Base-by-base conservation (phyloP, 1,140 invertebrate genomes). In the Atta colombica region DNA sequence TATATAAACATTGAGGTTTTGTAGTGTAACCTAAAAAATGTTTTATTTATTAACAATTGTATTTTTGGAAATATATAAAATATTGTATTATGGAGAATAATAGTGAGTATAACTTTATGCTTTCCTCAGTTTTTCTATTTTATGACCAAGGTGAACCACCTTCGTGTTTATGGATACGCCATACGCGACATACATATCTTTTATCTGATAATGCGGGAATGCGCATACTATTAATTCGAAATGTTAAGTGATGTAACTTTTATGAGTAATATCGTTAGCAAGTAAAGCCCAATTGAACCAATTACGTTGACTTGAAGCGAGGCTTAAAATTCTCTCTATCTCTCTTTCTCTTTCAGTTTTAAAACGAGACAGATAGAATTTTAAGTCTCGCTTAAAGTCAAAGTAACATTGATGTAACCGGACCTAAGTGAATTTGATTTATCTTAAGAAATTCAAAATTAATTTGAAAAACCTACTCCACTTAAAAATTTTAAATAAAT, bases 71-170 rank as follows among this genome's bases (percentile, higher is more conserved):
- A 45, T 39, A 58, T 35, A 58, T 45, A 0, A 51, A 51, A 16
- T 61, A 61, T 63, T 61, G 16, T 53, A 25, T 25, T 49, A 45
- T 63, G 31, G 3, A 53, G 21, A 16, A 5, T 45, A 55, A 63
- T 39, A 55, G 0, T 7, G 5, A 45, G 0, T 69, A 69, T 6
- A 39, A 39, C 8, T 28, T 8, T 69, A 4, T 25, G 45, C 53
- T 85, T 77, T 85, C 5, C 60, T 25, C 45, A 6, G 28, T 63
- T 86, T 61, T 21, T 31, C 3, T 45, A 39, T 35, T 60, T 21
- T n/a, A 4, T 3, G 21, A 16, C 4, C 88, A 85, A 89, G 80
- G 74, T 49, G 74, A 89, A 74, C 74, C 6, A 68, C 66, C 77
- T 89, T 87, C 72, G 60, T 77, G 63, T 21, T 55, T 72, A 87